Percentiles rank a stretch among this genome's conserved stretches.
Conservation (phyloP, 1,140 invertebrate species). For the Fopius arisanus region DNA sequence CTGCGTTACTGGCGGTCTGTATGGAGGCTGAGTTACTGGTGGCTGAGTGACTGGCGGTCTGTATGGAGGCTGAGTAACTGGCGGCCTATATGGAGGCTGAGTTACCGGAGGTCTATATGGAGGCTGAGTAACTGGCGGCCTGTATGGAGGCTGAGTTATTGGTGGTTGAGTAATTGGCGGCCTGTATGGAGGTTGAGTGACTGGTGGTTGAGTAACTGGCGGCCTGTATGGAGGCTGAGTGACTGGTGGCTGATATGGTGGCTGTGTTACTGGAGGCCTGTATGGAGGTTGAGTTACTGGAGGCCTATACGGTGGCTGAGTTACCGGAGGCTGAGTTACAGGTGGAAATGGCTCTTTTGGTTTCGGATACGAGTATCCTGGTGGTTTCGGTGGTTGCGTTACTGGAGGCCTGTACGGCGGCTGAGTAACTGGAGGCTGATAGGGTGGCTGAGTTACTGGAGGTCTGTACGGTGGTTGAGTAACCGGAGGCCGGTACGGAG, state of each 20-base stretch:
- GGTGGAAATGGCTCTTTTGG: conserved; percentile 18
- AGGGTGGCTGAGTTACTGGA: conserved; percentile 25
- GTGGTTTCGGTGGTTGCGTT: conserved; percentile 17
- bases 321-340: conserved; percentile 4
- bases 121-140: not conserved
- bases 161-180: not conserved
- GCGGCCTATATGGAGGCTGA: conserved; percentile 23
- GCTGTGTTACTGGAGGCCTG: conserved; percentile 15
- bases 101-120: not conserved
- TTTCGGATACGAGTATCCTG: conserved; percentile 23
- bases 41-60: not conserved
- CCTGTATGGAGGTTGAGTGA: not conserved
- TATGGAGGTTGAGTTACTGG: not conserved
- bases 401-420: not conserved
- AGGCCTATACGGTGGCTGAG: not conserved
- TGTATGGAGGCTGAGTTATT: not conserved
- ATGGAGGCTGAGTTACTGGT: not conserved
- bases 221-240: not conserved
- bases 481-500: not conserved
- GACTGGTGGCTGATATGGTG: conserved; percentile 21
- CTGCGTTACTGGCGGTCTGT: not conserved
- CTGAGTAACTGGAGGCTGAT: conserved; percentile 1
- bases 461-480: not conserved
- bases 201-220: conserved; percentile 21
- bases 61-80: not conserved